A percentile compares a stretch with the other conserved stretches of the same genome.
phyloP scores from a whole-genome alignment of 2,888 invertebrate species.

The Eupeodes luniger region DNA sequence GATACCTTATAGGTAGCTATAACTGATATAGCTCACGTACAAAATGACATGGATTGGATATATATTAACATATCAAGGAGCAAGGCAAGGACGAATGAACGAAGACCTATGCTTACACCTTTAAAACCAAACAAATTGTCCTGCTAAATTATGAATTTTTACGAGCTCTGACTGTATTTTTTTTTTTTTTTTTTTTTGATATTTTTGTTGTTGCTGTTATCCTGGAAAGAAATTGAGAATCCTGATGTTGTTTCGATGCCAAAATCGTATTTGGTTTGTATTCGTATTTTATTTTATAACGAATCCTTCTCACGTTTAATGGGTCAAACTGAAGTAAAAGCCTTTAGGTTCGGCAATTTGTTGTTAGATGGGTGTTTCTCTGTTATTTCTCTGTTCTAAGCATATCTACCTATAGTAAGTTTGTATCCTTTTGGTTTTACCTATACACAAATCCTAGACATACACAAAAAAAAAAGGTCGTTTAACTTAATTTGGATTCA shows the following conservation, averaged over 20 bases:
- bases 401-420: neutral
- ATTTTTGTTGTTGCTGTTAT: neutral
- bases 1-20: neutral
- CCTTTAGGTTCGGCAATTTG: constrained; percentile 11
- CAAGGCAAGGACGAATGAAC: neutral
- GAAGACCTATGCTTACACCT: constrained; percentile 20
- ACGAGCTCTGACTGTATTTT: constrained; percentile 56
- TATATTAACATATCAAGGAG: constrained; percentile 19
- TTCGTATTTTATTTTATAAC: constrained; percentile 4
- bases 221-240: neutral
- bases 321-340: constrained; percentile 41
- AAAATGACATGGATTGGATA: constrained; percentile 38
- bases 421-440: constrained; percentile 11
- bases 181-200: neutral
- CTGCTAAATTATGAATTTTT: constrained; percentile 72
- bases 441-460: constrained; percentile 10
- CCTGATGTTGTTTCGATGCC: constrained; percentile 23
- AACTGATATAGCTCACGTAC: constrained; percentile 34
- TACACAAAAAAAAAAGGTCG: constrained; percentile 10
- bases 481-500: constrained; percentile 68
- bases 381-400: neutral
- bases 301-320: constrained; percentile 51
- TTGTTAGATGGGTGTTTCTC: constrained; percentile 3
- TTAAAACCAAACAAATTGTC: constrained; percentile 50
- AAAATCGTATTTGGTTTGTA: constrained; percentile 29